Evolutionary conservation across 2,113 vertebrate genomes (phyloP), one percentile per base, ranked within the genome.

Genomic region (Dromaius novaehollandiae): DNA sequence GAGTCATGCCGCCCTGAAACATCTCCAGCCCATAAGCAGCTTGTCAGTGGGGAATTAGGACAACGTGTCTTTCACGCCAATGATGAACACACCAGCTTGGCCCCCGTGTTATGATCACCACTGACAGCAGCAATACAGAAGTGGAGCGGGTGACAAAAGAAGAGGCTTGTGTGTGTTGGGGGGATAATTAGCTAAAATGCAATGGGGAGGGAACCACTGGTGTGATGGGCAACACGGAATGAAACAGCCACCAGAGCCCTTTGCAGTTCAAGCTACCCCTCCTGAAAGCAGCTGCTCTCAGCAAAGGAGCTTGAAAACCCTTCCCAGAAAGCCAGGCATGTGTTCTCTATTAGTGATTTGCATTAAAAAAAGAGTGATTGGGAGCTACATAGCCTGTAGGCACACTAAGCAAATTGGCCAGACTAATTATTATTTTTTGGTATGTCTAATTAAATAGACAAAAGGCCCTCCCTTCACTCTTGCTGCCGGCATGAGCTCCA

Each of bases 391-490:
- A 94, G 93, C 94, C 97, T 77, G 84, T 89, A 95, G 96, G 90
- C 64, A 0, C 91, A 95, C 92, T 93, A 89, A 95, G 93, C 81
- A 97, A 96, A 97, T 96, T 96, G 94, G 89, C 93, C 93, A 96
- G 82, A 74, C 95, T 96, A 95, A 97, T 97, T 97, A 97, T 96
- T 97, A 95, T 97, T 97, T 97, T 96, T 97, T 94, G 71, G 86
- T 94, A 88, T 91, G 73, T 96, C 95, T 95, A 95, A 95, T 95
- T 95, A 96, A 95, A 96, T 91, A 95, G 96, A 96, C 91, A 97
- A 97, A 96, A 94, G 86, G 80, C 82, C 69, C 28, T 95, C 76
- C 92, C 51, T 96, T 96, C 90, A 96, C 82, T 94, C 86, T 94
- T 0, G 38, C 90, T 96, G 88, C 92, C 32, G 6, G 90, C 86